Evolutionary conservation across 2,113 vertebrate genomes (phyloP).

Genomic region (Tonatia bakeri): DNA sequence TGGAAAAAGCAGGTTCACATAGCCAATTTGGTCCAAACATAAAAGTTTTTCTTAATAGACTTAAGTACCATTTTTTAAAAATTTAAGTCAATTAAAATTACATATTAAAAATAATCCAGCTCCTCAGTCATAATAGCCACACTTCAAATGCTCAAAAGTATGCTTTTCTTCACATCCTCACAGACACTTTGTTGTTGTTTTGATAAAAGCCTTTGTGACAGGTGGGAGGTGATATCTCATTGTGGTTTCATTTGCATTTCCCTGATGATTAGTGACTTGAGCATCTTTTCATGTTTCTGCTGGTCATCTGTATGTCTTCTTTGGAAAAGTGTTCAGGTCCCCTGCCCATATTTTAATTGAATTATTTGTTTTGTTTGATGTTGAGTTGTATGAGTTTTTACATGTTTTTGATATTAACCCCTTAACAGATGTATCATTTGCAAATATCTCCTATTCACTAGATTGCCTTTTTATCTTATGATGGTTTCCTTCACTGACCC

Average conservation of each 20-base stretch:
- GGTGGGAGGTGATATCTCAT: not conserved
- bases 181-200: not conserved
- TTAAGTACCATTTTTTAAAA: not conserved
- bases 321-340: not conserved
- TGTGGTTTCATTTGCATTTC: not conserved
- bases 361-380: not conserved
- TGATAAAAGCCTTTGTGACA: not conserved
- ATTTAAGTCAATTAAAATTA: not conserved
- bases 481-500: not conserved
- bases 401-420: not conserved
- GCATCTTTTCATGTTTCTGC: not conserved
- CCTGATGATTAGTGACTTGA: not conserved
- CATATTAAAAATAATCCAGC: not conserved
- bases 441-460: not conserved
- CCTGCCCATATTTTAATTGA: not conserved
- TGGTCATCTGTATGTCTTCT: not conserved
- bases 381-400: not conserved
- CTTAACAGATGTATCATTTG: not conserved
- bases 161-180: not conserved
- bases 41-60: not conserved
- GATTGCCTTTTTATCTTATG: not conserved
- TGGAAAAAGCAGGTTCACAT: not conserved
- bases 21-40: not conserved
- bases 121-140: not conserved
- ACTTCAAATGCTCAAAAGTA: not conserved